Evolutionary conservation across 2,888 invertebrate genomes (phyloP), one percentile per base, ranked within the genome.

Genomic region (Hoplodrina ambigua): DNA sequence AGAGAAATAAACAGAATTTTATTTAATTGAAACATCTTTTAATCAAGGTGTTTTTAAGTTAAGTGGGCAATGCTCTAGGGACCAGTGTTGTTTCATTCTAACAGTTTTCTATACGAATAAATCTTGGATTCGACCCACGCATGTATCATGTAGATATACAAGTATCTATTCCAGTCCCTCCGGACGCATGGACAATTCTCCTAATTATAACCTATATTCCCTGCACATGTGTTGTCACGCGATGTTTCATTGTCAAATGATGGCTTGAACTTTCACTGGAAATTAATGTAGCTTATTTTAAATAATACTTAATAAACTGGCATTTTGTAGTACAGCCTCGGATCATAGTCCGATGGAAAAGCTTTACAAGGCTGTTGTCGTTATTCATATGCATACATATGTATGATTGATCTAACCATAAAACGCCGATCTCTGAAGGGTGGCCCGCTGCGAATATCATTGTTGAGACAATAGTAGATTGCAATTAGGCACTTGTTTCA

Each of bases 131-230:
- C 58, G 33, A 65, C 53, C 55, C 77, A 60, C 68, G 50, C 74
- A 64, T 52, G 64, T 63, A 41, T 41, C 0, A 4, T 44, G 15
- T 20, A 20, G 11, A 37, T 74, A 65, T 49, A 66, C 68, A 58
- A 37, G 63, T 73, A 75, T 75, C 65, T 58, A 72, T 63, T 62
- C 33, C 49, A 65, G 66, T 75, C 86, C 75, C 83, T 52, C n/a
- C 44, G 75, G 85, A 60, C 50, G 44, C 56, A 70, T 66, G 54
- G 70, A 82, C 80, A 84, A 85, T 83, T 80, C 83, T 80, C 75
- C 78, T 85, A 85, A 86, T 85, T 84, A 80, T 80, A 62, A 84
- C 68, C 72, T 61, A 61, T 70, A 67, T 72, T 68, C 81, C 65
- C 78, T 68, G 69, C 64, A 69, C 73, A 72, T 65, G 57, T 69